Evolutionary conservation across 2,113 vertebrate species (phyloP).

Genomic region (Buteo buteo): DNA sequence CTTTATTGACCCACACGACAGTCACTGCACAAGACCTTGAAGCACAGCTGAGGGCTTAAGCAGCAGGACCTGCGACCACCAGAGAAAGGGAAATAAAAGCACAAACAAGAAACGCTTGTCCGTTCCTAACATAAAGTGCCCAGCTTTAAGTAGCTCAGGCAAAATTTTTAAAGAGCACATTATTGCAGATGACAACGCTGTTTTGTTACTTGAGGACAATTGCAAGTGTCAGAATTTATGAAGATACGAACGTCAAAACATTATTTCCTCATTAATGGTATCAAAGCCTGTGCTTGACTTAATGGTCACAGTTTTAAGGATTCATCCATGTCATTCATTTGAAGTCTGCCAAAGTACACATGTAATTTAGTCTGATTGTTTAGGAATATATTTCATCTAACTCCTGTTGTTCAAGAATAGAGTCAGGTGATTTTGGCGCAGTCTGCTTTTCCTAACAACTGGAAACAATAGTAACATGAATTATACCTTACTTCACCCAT

Average conservation of each 20-base stretch:
- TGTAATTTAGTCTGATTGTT: slow-evolving; percentile 43
- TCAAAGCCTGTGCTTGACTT: slow-evolving; percentile 1
- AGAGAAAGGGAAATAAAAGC: neutral
- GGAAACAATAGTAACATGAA: neutral
- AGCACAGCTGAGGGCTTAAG: neutral
- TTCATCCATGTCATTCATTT: slow-evolving; percentile 24
- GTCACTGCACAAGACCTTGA: neutral
- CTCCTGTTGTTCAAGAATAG: neutral
- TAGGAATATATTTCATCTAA: slow-evolving; percentile 18
- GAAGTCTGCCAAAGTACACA: slow-evolving; percentile 16
- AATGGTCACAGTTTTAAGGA: slow-evolving; percentile 25
- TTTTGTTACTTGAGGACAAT: neutral
- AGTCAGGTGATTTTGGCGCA: neutral
- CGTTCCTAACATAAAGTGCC: neutral
- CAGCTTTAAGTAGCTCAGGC: neutral
- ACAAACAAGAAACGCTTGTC: neutral
- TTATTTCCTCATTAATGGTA: slow-evolving; percentile 28
- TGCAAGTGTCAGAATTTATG: neutral
- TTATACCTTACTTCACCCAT: slow-evolving; percentile 6
- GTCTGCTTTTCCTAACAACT: neutral
- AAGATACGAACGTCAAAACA: neutral
- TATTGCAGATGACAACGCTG: neutral
- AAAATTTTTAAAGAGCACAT: neutral
- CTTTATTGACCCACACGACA: slow-evolving; percentile 1
- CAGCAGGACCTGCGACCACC: neutral